Evolutionary conservation across 53 echinoderm and acorn worm species (phyloP).

Genomic region (Stichopus horrens): DNA sequence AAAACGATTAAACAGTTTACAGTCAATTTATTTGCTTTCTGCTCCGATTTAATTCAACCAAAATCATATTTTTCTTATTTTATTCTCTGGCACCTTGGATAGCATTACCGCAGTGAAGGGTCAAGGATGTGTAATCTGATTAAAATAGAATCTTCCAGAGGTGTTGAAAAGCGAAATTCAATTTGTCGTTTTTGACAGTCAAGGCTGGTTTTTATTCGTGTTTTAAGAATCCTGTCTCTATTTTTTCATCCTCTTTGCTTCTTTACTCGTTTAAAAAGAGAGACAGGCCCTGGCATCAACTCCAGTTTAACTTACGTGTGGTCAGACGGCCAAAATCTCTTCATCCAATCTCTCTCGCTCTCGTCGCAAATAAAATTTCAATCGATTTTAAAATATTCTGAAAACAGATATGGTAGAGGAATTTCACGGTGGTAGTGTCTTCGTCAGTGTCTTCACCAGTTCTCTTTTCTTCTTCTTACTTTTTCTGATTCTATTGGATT

Average conservation of each 20-base stretch:
- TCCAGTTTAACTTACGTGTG: neutral
- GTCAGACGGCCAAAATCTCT: conserved; percentile 8
- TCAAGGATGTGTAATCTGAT: neutral
- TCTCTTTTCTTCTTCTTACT: neutral
- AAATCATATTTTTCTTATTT: neutral
- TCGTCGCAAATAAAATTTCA: conserved; percentile 10
- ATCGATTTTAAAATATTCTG: conserved; percentile 26
- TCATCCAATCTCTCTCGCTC: conserved; percentile 1
- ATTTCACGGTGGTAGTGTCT: neutral
- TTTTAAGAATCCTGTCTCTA: neutral
- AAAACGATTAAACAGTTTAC: neutral
- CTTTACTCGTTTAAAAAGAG: neutral
- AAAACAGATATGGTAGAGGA: conserved; percentile 10
- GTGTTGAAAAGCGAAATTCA: conserved; percentile 33
- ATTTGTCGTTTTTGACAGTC: neutral
- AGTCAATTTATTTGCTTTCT: neutral
- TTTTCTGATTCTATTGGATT: neutral
- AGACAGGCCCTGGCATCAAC: neutral
- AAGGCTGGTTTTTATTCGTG: neutral
- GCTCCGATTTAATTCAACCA: neutral
- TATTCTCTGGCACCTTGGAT: neutral
- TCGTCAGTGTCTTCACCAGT: neutral
- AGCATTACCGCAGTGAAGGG: neutral
- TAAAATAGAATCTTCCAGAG: neutral
- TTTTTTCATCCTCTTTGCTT: neutral